Base-by-base conservation (phyloP, 1,140 invertebrate species). In the Ceratosolen fusciceps region DNA sequence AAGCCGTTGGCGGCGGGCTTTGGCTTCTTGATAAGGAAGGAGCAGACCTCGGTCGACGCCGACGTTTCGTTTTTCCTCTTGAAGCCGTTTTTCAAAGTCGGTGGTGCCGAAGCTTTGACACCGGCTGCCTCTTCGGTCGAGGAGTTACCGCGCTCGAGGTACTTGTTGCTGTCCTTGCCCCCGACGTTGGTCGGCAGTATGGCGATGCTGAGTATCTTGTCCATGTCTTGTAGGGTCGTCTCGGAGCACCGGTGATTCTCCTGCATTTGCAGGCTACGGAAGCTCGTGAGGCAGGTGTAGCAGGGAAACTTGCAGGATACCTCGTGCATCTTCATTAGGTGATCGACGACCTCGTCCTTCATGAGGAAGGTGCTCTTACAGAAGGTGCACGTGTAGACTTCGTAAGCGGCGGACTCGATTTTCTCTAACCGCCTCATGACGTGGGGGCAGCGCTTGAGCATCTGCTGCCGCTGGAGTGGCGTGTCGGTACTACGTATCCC, bases 311-410 rank as follows among this genome's bases (percentile, higher is more conserved):
- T 81, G 37, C 80, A 81, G 0, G 80, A 73, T 8, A 81, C 80
- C 14, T 77, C 75, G 62, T 81, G 80, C 68, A 77, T 77, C 29
- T 77, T 81, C 75, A 77, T 73, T 1, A 81, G 47, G 24, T 81
- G 80, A 24, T 81, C 80, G n/a, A 81, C 70, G 0, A 81, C 80
- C 37, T 81, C 80, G 19, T 77, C 75, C 21, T 81, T 81, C 74
- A 77, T 77, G 3, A 81, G 34, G 75, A 77, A 81, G 3, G 80
- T 81, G 31, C 75, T 81, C n/a, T 81, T 73, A 26, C 80, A 81
- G 7, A 81, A 70, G 9, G 75, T 77, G 26, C 80, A 81, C 1
- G 75, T 77, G 71, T 77, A 81, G 0, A 81, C 80, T 16, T 81
- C 80, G 49, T 81, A 81, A 10, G 74, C 80, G 0, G 80, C 80